A percentile compares a stretch with the other conserved stretches of the same genome.
phyloP scores from a whole-genome alignment of 2,888 invertebrate genomes.

The Oeneis ivallda region DNA sequence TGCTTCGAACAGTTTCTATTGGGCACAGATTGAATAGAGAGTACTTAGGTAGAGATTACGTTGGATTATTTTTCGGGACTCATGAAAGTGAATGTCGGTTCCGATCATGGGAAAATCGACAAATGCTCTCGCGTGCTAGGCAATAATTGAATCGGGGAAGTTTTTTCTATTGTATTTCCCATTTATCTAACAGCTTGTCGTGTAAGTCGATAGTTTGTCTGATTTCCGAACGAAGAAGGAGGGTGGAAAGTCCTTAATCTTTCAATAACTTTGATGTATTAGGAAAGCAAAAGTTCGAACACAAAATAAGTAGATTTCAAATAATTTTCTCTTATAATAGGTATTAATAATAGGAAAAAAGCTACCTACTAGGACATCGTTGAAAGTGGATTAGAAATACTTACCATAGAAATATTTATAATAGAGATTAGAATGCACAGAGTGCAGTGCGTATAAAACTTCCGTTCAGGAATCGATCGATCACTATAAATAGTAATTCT shows the following conservation, averaged over 20 bases:
- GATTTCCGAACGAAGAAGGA: slow-evolving; percentile 37
- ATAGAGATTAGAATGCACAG: slow-evolving; percentile 16
- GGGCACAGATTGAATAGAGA: slow-evolving; percentile 57
- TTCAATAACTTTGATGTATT: slow-evolving; percentile 23
- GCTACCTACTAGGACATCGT: not conserved
- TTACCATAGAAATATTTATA: slow-evolving; percentile 4
- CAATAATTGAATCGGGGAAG: slow-evolving; percentile 70
- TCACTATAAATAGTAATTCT: slow-evolving; percentile 45
- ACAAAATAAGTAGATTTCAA: slow-evolving; percentile 3
- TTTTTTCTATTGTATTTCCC: slow-evolving; percentile 58
- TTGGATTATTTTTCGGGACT: slow-evolving; percentile 47
- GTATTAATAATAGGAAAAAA: not conserved
- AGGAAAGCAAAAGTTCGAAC: not conserved
- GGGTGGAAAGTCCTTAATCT: slow-evolving; percentile 29
- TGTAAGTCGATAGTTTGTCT: slow-evolving; percentile 55
- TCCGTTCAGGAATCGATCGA: slow-evolving; percentile 45
- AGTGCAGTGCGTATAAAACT: slow-evolving; percentile 11
- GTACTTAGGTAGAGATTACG: slow-evolving; percentile 58
- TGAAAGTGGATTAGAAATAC: slow-evolving; percentile 2
- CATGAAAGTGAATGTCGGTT: slow-evolving; percentile 33
- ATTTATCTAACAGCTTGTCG: slow-evolving; percentile 58
- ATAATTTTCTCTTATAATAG: not conserved
- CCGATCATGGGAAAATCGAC: slow-evolving; percentile 67
- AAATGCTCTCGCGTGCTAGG: slow-evolving; percentile 70
- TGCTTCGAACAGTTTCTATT: slow-evolving; percentile 65